Conservation (phyloP, 1,140 invertebrate species). For the Achroia grisella region DNA sequence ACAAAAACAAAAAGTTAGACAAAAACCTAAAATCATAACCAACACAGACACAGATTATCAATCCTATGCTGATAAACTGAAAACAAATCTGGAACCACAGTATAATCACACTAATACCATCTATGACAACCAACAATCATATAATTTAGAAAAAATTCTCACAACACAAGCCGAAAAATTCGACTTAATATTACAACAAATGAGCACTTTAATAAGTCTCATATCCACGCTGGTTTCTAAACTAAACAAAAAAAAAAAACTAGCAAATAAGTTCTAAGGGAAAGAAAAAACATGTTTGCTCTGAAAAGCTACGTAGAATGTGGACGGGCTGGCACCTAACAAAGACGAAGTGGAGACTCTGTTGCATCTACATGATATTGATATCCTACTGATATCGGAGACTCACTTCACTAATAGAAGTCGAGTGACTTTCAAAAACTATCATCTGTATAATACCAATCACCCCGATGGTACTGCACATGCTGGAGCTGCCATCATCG, state of each 20-base stretch:
- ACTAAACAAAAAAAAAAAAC: background rate
- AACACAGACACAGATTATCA: too few relatives aligned
- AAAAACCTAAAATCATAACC: too few relatives aligned
- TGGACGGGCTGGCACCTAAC: conserved; percentile 9
- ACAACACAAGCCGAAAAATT: too few relatives aligned
- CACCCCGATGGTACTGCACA: conserved; percentile 16
- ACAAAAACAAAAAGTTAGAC: too few relatives aligned
- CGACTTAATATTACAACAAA: too few relatives aligned
- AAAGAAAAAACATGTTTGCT: conserved; percentile 6
- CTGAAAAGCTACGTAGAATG: conserved; percentile 14
- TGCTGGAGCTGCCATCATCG: conserved; percentile 14
- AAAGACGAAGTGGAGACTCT: conserved; percentile 11
- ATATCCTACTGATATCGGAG: conserved; percentile 17
- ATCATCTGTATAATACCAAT: conserved; percentile 10
- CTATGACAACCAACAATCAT: too few relatives aligned
- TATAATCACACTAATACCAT: too few relatives aligned
- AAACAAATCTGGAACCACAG: too few relatives aligned
- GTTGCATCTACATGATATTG: conserved; percentile 11
- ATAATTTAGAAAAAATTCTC: too few relatives aligned
- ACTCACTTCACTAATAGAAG: conserved; percentile 11
- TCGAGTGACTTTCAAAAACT: conserved; percentile 7
- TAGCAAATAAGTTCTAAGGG: conserved; percentile 4
- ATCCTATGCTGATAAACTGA: too few relatives aligned
- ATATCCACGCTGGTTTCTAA: too few relatives aligned
- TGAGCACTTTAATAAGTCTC: too few relatives aligned